phyloP scores from a whole-genome alignment of 1,140 invertebrate species.

The Drosophila nigromelanica region DNA sequence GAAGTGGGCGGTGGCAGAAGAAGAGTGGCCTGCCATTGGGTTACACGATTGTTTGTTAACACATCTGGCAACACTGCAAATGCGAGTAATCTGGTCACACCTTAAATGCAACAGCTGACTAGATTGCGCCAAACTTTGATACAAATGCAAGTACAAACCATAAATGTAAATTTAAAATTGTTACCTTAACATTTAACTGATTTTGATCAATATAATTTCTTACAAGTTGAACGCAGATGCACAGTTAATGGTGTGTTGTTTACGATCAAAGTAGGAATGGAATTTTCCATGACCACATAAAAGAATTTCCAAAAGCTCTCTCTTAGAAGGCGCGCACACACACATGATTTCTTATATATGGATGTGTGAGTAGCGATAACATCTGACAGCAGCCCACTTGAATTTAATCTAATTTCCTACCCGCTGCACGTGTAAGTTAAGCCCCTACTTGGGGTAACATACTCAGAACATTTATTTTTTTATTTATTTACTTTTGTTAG shows the following conservation, averaged over 20 bases:
- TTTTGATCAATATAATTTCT: no score
- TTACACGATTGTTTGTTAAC: not conserved
- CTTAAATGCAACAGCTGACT: not conserved
- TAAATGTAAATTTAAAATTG: no score
- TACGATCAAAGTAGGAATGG: constrained; percentile 18
- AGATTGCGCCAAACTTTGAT: not conserved
- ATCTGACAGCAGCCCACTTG: not conserved
- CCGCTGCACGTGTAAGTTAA: not conserved
- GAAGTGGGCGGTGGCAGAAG: constrained; percentile 14
- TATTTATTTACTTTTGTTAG: not conserved
- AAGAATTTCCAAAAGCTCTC: constrained; percentile 41
- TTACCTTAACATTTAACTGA: no score
- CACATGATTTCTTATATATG: not conserved
- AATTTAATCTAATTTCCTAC: no score
- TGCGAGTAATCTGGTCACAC: not conserved
- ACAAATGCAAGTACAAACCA: not conserved
- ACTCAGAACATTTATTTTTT: not conserved
- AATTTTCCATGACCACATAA: constrained; percentile 47
- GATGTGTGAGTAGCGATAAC: not conserved
- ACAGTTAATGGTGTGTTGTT: not conserved
- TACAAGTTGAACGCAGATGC: no score
- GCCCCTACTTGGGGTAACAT: no score
- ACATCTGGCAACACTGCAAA: constrained; percentile 3
- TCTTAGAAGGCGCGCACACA: constrained; percentile 1
- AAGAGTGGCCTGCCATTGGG: constrained; percentile 9